phyloP scores from a whole-genome alignment of 2,888 invertebrate species.

The Mimumesa dahlbomi region DNA sequence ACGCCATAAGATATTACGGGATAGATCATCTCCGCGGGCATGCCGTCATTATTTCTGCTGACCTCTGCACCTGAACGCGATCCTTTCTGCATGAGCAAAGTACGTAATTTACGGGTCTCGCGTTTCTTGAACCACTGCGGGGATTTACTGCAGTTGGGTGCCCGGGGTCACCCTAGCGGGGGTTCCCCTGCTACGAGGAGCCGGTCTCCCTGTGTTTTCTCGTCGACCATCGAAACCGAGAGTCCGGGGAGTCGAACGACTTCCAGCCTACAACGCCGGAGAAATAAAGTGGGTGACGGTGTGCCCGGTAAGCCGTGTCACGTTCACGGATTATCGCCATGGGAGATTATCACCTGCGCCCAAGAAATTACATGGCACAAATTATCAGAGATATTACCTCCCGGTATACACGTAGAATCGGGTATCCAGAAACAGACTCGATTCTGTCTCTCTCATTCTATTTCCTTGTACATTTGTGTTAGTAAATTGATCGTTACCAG shows the following conservation, averaged over 20 bases:
- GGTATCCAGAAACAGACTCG: slow-evolving; percentile 26
- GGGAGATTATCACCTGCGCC: slow-evolving; percentile 52
- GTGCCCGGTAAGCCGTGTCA: slow-evolving; percentile 37
- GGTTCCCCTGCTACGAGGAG: slow-evolving; percentile 54
- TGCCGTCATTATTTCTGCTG: slow-evolving; percentile 73
- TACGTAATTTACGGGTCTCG: slow-evolving; percentile 77
- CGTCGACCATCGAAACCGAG: slow-evolving; percentile 38
- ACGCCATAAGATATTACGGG: slow-evolving; percentile 69
- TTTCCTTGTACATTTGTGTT: too few relatives aligned
- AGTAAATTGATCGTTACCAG: slow-evolving; percentile 45
- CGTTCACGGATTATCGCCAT: slow-evolving; percentile 57
- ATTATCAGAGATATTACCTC: slow-evolving; percentile 52
- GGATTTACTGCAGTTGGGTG: slow-evolving; percentile 75
- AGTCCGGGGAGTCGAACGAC: slow-evolving; percentile 6
- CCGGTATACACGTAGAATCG: slow-evolving; percentile 45
- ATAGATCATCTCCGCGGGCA: slow-evolving; percentile 71
- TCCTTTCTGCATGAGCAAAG: slow-evolving; percentile 75
- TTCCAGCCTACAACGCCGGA: slow-evolving; percentile 9
- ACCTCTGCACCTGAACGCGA: slow-evolving; percentile 73
- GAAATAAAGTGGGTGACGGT: not conserved
- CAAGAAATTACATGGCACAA: slow-evolving; percentile 44
- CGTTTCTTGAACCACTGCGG: slow-evolving; percentile 69
- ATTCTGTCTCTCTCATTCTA: too few relatives aligned
- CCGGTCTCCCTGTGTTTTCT: slow-evolving; percentile 5
- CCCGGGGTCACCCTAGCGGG: slow-evolving; percentile 74